Base-by-base conservation (phyloP, 2,888 invertebrate genomes). In the Argyra leucocephala region DNA sequence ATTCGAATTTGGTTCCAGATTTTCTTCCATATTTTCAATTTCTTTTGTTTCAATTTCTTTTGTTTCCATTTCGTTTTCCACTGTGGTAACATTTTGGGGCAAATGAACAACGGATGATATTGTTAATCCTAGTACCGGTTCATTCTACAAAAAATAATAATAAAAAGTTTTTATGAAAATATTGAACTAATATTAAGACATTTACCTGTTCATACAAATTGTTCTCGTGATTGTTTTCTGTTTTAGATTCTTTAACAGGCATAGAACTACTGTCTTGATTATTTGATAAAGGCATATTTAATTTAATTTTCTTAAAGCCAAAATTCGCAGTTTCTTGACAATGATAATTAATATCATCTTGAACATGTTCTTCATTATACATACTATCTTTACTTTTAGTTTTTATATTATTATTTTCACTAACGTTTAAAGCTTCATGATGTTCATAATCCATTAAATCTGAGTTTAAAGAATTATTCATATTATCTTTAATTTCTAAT, bases 371-470 rank as follows among this genome's bases (percentile, higher is more conserved):
- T 58, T 22, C 24, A 26, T 5, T 61, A 61, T 36, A n/a, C 37
- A 23, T 60, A n/a, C n/a, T n/a, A n/a, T 31, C 31, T 36, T 62
- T 0, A 22, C 26, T 37, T 66, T 64, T 21, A n/a, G 10, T 22
- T 37, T 6, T 26, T 60, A 48, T n/a, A 22, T 48, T 57, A 65
- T 58, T 63, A 64, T n/a, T 22, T 24, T 37, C 48, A 57, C 63
- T 64, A 9, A 57, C 18, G 61, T 21, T 22, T 63, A 23, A 37
- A 61, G 21, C 12, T 22, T 31, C 9, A 63, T 22, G 18, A 22
- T 62, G 4, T 61, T 24, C 10, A 64, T 21, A 22, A 37, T 59
- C 23, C 37, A 24, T 1, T 21, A 36, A 22, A 57, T 61, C 57
- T 22, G 22, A 22, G 57, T 67, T 37, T 60, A 31, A 2, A 31